Percentiles rank a stretch among this genome's conserved stretches.
These are phyloP conservation scores for Melanargia galathea DNA, from an alignment of 2,888 invertebrate species.

Conservation along the genomic window DNA sequence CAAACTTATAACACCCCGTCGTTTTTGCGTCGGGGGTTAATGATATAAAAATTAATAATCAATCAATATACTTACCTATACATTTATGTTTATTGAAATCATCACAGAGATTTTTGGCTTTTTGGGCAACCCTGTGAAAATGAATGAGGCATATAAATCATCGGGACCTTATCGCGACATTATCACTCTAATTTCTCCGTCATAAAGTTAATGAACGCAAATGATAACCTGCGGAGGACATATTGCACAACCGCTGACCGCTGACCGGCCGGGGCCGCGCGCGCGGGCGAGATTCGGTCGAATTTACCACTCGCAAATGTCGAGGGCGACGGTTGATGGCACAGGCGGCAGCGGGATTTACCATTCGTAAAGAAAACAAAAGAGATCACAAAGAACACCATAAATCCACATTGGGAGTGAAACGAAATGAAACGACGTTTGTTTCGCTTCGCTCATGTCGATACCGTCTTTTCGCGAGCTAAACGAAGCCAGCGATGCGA, in stretches of 20 bases:
- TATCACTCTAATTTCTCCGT: constrained; percentile 52
- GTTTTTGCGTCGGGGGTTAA: no score
- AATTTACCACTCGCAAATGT: constrained; percentile 62
- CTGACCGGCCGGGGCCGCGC: constrained; percentile 53
- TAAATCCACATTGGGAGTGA: no score
- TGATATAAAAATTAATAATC: no score
- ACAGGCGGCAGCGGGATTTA: constrained; percentile 41
- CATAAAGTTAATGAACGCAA: constrained; percentile 58
- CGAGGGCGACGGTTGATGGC: constrained; percentile 50
- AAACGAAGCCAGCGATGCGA: no score
- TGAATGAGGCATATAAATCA: constrained; percentile 16
- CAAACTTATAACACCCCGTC: no score
- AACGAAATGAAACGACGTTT: no score
- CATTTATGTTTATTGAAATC: neutral
- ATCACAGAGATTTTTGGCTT: neutral
- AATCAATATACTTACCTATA: no score
- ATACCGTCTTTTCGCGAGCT: no score
- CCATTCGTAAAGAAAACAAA: no score
- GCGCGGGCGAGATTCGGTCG: constrained; percentile 58
- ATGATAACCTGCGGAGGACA: constrained; percentile 59
- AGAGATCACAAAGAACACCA: no score
- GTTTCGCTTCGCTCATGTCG: no score
- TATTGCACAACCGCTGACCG: constrained; percentile 58
- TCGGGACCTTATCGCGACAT: constrained; percentile 19
- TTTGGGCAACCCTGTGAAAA: neutral